Evolutionary conservation across 2,888 invertebrate species (phyloP), one percentile per base, ranked within the genome.

Genomic region (Troglohyphantes excavatus): DNA sequence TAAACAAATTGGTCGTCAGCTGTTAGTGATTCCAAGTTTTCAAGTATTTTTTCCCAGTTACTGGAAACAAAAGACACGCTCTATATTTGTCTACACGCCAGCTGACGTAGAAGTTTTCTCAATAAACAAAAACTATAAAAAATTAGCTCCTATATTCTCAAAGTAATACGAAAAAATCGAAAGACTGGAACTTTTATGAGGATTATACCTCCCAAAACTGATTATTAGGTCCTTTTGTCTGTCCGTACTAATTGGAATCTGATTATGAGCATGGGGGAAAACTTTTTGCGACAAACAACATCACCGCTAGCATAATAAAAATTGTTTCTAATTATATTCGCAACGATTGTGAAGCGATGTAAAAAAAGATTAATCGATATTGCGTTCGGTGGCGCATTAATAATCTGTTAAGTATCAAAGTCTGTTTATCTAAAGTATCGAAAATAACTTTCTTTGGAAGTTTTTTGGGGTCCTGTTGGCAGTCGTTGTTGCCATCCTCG

Each of bases 341-440:
- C 27, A 76, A 59, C 68, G 68, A 86, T 86, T 70, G 78, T 70
- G 61, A 61, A 78, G 61, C 39, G 59, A 70, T 29, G 46, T n/a
- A 33, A 67, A 53, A 39, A 84, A 84, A 63, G 27, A 72, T 68
- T 65, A 84, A 70, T 76, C 78, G 78, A 78, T 86, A 19, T 59
- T 43, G 19, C 26, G 63, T 78, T 76, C 85, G 53, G 11, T 61
- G 85, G 68, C 21, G 78, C 76, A 86, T 86, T 78, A 68, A 76
- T 86, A 78, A 70, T 78, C 76, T 86, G 85, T 70, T 86, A 86
- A 86, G 72, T 86, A 86, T 86, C 85, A 70, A 84, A 86, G 59
- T 78, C 59, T 86, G 78, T 86, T 86, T 86, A 86, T 78, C 63
- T 63, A 67, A 73, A 83, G 83, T 75, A 83, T 83, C 83, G 21